These are phyloP conservation scores for Chauna torquata DNA, from an alignment of 2,113 vertebrate species.

Conservation along the genomic window DNA sequence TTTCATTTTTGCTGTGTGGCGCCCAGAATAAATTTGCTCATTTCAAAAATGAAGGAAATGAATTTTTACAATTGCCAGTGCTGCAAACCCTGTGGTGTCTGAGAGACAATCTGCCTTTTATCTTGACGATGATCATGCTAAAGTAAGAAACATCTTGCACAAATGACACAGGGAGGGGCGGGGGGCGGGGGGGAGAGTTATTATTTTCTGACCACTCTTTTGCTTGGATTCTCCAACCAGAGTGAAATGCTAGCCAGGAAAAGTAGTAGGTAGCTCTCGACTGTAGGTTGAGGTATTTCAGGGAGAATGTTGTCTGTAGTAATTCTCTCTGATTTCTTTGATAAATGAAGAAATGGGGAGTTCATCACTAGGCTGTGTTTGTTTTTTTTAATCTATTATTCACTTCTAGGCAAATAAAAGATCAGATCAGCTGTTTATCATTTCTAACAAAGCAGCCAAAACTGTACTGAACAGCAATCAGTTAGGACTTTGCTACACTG, in stretches of 20 bases:
- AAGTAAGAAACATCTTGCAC: background rate
- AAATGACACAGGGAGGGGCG: background rate
- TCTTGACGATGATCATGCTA: background rate
- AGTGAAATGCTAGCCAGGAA: background rate
- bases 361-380: background rate
- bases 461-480: background rate
- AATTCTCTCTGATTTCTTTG: background rate
- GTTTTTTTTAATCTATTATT: background rate
- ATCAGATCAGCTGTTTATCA: background rate
- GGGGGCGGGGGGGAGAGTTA: background rate
- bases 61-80: background rate
- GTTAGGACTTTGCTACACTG: background rate
- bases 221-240: background rate
- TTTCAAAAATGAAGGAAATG: background rate
- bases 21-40: background rate
- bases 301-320: background rate
- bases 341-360: background rate
- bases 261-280: background rate
- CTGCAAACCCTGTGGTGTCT: background rate
- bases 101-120: background rate
- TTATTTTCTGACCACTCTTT: background rate
- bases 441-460: slow-evolving; percentile 1
- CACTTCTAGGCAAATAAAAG: background rate
- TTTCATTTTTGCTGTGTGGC: background rate
- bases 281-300: background rate